Base-by-base conservation (phyloP, 2,888 invertebrate genomes). In the Ametastegia equiseti region DNA sequence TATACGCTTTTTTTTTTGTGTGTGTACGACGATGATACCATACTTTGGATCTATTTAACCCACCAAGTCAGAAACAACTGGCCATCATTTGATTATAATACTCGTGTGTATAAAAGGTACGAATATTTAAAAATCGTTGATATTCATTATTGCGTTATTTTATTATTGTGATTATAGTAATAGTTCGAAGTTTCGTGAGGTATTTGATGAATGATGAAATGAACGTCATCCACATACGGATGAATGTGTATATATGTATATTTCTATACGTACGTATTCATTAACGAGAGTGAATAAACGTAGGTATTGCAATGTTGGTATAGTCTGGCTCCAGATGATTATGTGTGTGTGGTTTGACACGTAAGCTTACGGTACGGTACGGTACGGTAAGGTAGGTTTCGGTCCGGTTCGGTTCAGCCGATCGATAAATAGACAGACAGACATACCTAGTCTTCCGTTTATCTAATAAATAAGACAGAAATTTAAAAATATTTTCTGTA, bases 41-140 rank as follows among this genome's bases (percentile, higher is more conserved):
- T 42, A 27, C 82, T 80, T 80, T 71, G 50, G 80, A 71, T 36
- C 80, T 36, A 65, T 33, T 27, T 27, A 65, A 60, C 60, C 60
- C 84, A 80, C 86, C 88, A 89, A 88, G 88, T 90, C 89, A 88
- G 90, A 88, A 90, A 89, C 88, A 85, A 82, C 85, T 87, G 88
- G 87, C 89, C 82, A 86, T 85, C n/a, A n/a, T n/a, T n/a, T 86
- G 65, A n/a, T 33, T 30, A 57, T 30, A 60, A 6, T 45, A n/a
- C n/a, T n/a, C n/a, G 23, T 71, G 2, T n/a, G 23, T 3, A 45
- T 39, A n/a, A 50, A 45, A 79, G 86, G 89, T 88, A 88, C 88
- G 89, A 89, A 89, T 89, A 89, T 87, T 86, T 86, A 88, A 86
- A 85, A 84, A 83, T 85, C 84, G 81, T 87, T n/a, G 9, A 39